phyloP scores from a whole-genome alignment of 2,888 invertebrate genomes.

The Drosophila austrosaltans region DNA sequence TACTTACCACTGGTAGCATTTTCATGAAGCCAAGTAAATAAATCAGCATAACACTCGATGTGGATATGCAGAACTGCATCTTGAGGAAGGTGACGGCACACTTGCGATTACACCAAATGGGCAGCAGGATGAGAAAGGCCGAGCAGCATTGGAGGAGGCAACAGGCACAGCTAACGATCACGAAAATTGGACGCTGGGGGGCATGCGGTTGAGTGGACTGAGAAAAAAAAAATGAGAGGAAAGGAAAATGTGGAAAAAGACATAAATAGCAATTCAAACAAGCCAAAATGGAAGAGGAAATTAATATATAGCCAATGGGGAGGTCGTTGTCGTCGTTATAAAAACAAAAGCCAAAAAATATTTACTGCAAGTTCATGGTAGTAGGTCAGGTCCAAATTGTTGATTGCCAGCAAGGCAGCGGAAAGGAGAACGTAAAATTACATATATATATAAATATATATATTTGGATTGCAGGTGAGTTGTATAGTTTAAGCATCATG shows the following conservation, averaged over 20 bases:
- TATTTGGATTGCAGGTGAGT: constrained; percentile 21
- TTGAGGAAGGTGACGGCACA: constrained; percentile 87
- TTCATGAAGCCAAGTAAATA: constrained; percentile 84
- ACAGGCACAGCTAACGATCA: constrained; percentile 83
- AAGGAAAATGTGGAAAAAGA: constrained; percentile 7
- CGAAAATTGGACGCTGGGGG: constrained; percentile 81
- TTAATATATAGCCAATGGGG: constrained; percentile 21
- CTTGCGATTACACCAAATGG: constrained; percentile 83
- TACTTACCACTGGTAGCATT: constrained; percentile 84
- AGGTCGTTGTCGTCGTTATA: constrained; percentile 14
- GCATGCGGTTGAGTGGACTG: constrained; percentile 71
- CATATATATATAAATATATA: constrained; percentile 13
- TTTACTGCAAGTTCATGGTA: constrained; percentile 46
- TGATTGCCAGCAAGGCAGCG: constrained; percentile 39
- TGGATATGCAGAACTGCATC: constrained; percentile 88
- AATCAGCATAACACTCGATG: constrained; percentile 89
- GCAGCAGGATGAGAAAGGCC: constrained; percentile 82
- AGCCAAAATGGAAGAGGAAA: background rate
- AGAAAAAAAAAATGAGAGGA: constrained; percentile 30
- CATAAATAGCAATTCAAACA: constrained; percentile 45
- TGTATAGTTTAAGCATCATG: constrained; percentile 10
- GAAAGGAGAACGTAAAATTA: constrained; percentile 27
- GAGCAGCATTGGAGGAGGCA: constrained; percentile 83
- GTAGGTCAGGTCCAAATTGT: constrained; percentile 21
- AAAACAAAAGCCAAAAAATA: constrained; percentile 25